Percentiles rank a stretch among this genome's conserved stretches.
These are phyloP conservation scores for Pipa parva DNA, from an alignment of 2,113 vertebrate genomes.

Conservation along the genomic window DNA sequence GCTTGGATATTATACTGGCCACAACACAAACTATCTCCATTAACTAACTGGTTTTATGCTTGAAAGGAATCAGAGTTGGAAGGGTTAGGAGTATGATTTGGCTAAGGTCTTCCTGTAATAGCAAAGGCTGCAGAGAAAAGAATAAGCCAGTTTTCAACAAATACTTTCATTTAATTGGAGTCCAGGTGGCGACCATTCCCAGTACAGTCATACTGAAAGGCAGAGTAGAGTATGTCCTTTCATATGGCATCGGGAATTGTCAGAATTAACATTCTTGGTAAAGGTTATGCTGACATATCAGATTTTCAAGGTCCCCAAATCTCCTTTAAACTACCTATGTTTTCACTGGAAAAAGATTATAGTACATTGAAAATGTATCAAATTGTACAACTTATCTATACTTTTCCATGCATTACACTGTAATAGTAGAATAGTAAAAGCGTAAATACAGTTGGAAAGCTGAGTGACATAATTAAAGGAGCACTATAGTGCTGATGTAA, in stretches of 20 bases:
- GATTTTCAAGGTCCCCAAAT: background rate
- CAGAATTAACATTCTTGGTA: background rate
- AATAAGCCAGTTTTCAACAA: constrained; percentile 12
- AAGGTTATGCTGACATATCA: background rate
- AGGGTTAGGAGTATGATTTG: background rate
- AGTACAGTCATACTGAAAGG: background rate
- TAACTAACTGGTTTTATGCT: constrained; percentile 34
- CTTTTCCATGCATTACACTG: too few species aligned
- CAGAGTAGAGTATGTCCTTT: background rate
- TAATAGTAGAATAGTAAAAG: too few species aligned
- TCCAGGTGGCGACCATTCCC: constrained; percentile 13
- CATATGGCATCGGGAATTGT: background rate
- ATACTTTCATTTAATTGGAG: constrained; percentile 13
- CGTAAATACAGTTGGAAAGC: too few species aligned
- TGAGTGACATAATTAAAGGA: too few species aligned
- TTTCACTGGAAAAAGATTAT: background rate
- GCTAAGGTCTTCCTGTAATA: constrained; percentile 14
- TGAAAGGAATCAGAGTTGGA: constrained; percentile 16
- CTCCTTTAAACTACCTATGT: too few species aligned
- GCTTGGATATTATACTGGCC: constrained; percentile 36
- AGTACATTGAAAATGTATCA: background rate
- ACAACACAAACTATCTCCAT: constrained; percentile 33
- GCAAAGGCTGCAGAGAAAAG: constrained; percentile 20
- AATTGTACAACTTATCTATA: too few species aligned
- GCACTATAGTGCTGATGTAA: too few species aligned